Conservation (phyloP, 2,888 invertebrate genomes). For the Pogonocherus hispidulus region DNA sequence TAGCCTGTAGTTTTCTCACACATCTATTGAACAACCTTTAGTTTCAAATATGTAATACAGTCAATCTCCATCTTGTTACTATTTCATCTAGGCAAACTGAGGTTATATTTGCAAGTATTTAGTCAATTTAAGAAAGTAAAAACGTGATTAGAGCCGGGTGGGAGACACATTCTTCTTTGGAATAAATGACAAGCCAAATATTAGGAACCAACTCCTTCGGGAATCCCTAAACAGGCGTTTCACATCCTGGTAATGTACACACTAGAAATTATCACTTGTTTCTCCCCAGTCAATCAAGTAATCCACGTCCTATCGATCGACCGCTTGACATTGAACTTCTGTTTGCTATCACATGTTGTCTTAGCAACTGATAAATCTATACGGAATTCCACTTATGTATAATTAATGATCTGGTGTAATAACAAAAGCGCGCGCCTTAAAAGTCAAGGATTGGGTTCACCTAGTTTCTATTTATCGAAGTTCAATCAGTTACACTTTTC, state of each 20-base stretch:
- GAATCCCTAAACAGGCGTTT: background rate
- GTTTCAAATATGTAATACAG: too few relatives aligned
- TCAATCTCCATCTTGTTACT: too few relatives aligned
- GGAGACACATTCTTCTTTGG: background rate
- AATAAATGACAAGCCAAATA: too few relatives aligned
- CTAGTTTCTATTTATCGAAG: conserved; percentile 25
- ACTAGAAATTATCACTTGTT: background rate
- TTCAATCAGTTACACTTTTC: too few relatives aligned
- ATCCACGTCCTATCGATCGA: conserved; percentile 18
- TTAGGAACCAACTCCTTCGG: background rate
- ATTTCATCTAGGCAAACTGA: too few relatives aligned
- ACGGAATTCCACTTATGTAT: background rate
- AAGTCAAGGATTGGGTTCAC: conserved; percentile 36
- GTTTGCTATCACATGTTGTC: conserved; percentile 21
- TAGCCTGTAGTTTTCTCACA: too few relatives aligned
- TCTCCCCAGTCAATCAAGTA: background rate
- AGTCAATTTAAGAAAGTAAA: too few relatives aligned
- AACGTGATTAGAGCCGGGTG: too few relatives aligned
- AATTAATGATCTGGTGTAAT: background rate
- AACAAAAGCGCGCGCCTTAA: conserved; percentile 21
- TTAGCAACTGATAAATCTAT: conserved; percentile 28
- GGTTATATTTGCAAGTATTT: too few relatives aligned
- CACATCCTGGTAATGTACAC: background rate
- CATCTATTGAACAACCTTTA: too few relatives aligned
- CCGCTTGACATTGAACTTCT: conserved; percentile 34